Evolutionary conservation across 2,888 invertebrate genomes (phyloP), one percentile per base, ranked within the genome.

Genomic region (Euclidia mi): DNA sequence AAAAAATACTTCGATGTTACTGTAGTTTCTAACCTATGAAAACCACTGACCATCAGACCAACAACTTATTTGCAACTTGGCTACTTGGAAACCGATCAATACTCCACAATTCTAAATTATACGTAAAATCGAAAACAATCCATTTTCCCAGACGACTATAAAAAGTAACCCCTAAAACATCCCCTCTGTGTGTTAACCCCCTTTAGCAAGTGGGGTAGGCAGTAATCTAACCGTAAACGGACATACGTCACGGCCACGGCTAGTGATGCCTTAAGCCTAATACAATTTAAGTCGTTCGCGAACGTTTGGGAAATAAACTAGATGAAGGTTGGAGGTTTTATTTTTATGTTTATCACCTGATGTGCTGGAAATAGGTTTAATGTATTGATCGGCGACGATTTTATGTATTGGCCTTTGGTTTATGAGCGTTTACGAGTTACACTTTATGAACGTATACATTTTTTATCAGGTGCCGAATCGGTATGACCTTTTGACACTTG

Each of bases 221-320:
- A 11, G 34, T 14, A 11, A 4, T n/a, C 17, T 12, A 2, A 14
- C n/a, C 34, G n/a, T 46, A 53, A 53, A 53, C 11, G 25, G 20
- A 18, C 34, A 34, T 35, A 46, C 52, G 45, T 52, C 52, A 53
- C 41, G 14, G n/a, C 9, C 34, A 46, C 18, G 28, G 12, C 17
- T 40, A 53, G 52, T 52, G 45, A 46, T 53, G 46, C 34, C 46
- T 7, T 18, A 10, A 37, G 38, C 32, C 25, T 52, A 44, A 52
- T 52, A 45, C 32, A 41, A 29, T 53, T 45, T 46, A 28, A 40
- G 52, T 32, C n/a, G 29, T 32, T 45, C 34, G 28, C 17, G 38
- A 44, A n/a, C 40, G 25, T 34, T 49, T 41, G 15, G 17, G 28
- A 28, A 18, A 43, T 40, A 45, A 52, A 45, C 11, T 35, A 14